Percentiles rank a stretch among this genome's conserved stretches.
These are phyloP conservation scores for Lepetodrilus schrolli DNA, from an alignment of 2,888 invertebrate species.

Conservation along the genomic window DNA sequence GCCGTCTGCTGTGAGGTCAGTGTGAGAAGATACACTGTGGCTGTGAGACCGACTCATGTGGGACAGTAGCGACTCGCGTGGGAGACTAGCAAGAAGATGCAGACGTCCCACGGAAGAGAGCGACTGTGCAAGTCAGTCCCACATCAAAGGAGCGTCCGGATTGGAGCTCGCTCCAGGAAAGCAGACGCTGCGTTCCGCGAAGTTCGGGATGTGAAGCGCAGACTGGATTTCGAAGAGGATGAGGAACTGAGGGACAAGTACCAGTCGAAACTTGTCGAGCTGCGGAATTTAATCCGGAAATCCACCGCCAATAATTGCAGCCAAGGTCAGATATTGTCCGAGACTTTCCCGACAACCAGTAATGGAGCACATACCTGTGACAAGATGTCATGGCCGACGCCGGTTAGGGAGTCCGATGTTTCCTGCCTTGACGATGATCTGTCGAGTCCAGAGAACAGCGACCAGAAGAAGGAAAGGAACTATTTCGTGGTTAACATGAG, in stretches of 20 bases:
- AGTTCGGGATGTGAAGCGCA: neutral
- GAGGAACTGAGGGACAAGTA: neutral
- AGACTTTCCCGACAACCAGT: neutral
- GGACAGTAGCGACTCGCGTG: too few relatives aligned
- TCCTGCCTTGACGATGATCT: neutral
- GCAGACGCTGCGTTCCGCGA: neutral
- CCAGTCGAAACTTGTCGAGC: neutral
- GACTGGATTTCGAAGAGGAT: neutral
- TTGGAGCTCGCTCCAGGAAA: neutral
- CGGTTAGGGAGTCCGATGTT: neutral
- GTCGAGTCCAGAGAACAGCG: too few relatives aligned
- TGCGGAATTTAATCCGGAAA: neutral
- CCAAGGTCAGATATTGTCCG: too few relatives aligned
- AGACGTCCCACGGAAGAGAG: neutral
- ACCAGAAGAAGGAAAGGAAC: neutral
- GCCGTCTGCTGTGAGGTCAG: neutral
- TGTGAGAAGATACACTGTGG: too few relatives aligned
- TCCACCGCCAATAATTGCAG: neutral
- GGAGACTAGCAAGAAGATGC: neutral
- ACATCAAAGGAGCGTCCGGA: neutral
- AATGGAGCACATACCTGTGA: neutral
- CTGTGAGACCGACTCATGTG: too few relatives aligned
- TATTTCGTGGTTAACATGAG: neutral
- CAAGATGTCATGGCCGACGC: neutral
- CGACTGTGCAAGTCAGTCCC: constrained; percentile 1